Conservation (phyloP, 2,113 vertebrate genomes). For the Oriolus oriolus region DNA sequence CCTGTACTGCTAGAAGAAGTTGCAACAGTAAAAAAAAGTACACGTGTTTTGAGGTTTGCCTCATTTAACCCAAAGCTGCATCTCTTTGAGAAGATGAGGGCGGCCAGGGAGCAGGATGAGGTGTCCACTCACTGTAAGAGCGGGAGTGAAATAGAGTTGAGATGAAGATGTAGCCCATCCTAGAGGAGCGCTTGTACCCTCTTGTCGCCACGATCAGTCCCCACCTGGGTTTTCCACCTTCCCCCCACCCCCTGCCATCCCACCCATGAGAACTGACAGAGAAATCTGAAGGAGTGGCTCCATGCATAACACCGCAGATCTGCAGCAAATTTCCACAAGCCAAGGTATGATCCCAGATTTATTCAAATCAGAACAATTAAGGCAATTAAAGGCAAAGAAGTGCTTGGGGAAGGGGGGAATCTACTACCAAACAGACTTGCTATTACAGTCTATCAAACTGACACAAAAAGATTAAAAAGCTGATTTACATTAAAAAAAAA, state of each 20-base stretch:
- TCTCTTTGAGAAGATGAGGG: neutral
- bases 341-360: constrained; percentile 68
- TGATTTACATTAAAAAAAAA: constrained; percentile 64
- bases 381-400: constrained; percentile 72
- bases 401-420: constrained; percentile 2
- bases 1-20: fast-evolving
- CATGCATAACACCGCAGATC: neutral
- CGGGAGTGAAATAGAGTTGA: neutral
- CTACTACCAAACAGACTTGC: constrained; percentile 66
- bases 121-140: neutral
- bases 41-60: neutral
- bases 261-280: neutral
- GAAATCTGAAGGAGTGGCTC: neutral
- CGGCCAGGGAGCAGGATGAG: neutral
- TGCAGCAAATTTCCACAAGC: constrained; percentile 54
- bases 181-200: neutral
- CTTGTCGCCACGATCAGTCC: neutral
- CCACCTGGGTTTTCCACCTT: neutral
- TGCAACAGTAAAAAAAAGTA: neutral
- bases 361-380: constrained; percentile 74
- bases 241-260: too few relatives aligned
- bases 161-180: neutral
- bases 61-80: neutral
- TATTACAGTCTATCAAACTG: constrained; percentile 71
- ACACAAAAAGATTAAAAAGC: constrained; percentile 75